Conservation (phyloP, 2,113 vertebrate genomes). For the Platichthys stellatus region DNA sequence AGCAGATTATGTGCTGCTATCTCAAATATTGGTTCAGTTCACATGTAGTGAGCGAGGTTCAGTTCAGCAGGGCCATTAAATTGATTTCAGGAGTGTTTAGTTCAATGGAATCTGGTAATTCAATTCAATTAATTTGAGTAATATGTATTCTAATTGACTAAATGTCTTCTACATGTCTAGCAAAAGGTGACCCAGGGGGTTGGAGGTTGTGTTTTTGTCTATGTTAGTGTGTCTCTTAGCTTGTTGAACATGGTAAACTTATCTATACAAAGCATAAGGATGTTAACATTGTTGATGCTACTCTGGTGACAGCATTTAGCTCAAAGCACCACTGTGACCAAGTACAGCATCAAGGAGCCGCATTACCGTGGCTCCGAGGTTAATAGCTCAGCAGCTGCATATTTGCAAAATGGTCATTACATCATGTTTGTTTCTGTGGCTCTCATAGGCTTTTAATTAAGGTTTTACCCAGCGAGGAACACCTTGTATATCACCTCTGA, state of each 20-base stretch:
- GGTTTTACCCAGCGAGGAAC: background rate
- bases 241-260: background rate
- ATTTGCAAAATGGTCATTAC: background rate
- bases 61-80: background rate
- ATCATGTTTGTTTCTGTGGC: background rate
- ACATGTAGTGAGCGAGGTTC: background rate
- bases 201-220: too few species aligned
- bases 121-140: background rate
- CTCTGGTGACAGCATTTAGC: background rate
- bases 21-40: constrained; percentile 17
- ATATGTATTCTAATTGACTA: background rate
- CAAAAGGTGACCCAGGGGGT: background rate
- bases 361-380: background rate
- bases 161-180: background rate
- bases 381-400: constrained; percentile 1
- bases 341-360: background rate
- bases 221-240: background rate
- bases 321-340: background rate
- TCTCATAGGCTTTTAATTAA: background rate
- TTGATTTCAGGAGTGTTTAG: background rate
- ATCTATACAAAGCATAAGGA: background rate
- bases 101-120: constrained; percentile 4
- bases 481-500: background rate
- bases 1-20: constrained; percentile 20
- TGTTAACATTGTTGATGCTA: background rate